Conservation (phyloP, 2,797 vertebrate species). For the Melanotaenia maccullochi region DNA sequence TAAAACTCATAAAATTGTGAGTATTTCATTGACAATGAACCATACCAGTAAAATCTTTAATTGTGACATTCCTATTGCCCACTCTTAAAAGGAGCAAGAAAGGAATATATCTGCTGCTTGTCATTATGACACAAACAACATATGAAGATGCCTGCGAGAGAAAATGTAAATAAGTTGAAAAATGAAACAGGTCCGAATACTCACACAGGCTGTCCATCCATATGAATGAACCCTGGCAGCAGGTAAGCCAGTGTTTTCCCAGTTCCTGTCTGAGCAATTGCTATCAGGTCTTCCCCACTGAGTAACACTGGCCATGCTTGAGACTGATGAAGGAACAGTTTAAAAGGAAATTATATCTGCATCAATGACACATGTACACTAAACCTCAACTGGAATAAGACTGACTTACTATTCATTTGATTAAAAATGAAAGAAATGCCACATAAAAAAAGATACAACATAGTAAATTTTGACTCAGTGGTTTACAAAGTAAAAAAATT, state of each 20-base stretch:
- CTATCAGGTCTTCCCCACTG: constrained; percentile 93
- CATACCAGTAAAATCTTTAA: too few relatives aligned
- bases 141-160: not conserved
- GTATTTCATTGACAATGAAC: too few relatives aligned
- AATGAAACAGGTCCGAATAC: constrained; percentile 38
- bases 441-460: too few relatives aligned
- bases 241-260: constrained; percentile 96
- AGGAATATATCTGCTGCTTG: not conserved
- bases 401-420: too few relatives aligned
- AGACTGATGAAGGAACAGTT: constrained; percentile 78
- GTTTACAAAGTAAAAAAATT: too few relatives aligned
- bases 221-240: constrained; percentile 96
- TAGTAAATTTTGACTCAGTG: too few relatives aligned
- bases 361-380: too few relatives aligned
- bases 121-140: fast-evolving
- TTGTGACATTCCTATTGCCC: too few relatives aligned
- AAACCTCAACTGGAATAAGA: too few relatives aligned
- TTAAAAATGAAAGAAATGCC: too few relatives aligned
- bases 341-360: not conserved
- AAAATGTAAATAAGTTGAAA: not conserved
- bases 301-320: constrained; percentile 95
- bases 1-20: too few relatives aligned
- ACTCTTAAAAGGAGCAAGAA: not conserved
- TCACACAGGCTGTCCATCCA: constrained; percentile 93
- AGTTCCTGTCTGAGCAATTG: constrained; percentile 96